Percentiles rank a stretch among this genome's conserved stretches.
phyloP scores from a whole-genome alignment of 2,797 vertebrate genomes.

The Protonibea diacanthus region DNA sequence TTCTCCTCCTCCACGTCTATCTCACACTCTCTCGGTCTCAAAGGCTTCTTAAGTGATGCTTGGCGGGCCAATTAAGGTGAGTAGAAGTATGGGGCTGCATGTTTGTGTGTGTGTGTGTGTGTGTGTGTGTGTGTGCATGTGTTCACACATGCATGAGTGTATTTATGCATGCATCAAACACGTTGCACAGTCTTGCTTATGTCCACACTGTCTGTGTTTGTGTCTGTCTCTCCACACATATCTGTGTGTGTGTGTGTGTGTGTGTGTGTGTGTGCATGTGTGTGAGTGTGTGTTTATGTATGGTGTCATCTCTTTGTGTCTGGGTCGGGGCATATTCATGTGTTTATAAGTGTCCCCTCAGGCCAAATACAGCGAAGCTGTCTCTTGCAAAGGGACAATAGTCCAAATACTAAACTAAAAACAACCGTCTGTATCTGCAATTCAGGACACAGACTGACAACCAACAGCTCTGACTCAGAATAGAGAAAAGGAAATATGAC shows the following conservation, averaged over 20 bases:
- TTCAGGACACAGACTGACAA: slow-evolving; percentile 26
- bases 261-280: slow-evolving; percentile 30
- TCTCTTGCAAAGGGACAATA: slow-evolving; percentile 71
- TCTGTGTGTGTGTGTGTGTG: slow-evolving; percentile 37
- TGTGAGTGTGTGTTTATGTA: slow-evolving; percentile 63
- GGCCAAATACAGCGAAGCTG: slow-evolving; percentile 78
- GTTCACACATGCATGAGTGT: slow-evolving; percentile 75
- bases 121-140: slow-evolving; percentile 38
- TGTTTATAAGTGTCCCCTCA: slow-evolving; percentile 84
- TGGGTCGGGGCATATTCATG: slow-evolving; percentile 82
- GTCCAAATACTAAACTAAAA: slow-evolving; percentile 53
- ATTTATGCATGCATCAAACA: slow-evolving; percentile 83
- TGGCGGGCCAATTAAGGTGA: slow-evolving; percentile 89
- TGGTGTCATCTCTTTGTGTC: slow-evolving; percentile 86
- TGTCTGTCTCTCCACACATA: slow-evolving; percentile 71
- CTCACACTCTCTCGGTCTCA: slow-evolving; percentile 80
- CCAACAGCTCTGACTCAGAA: slow-evolving; percentile 18
- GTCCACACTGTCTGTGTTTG: slow-evolving; percentile 81
- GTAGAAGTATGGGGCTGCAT: slow-evolving; percentile 67
- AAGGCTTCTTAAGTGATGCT: slow-evolving; percentile 89
- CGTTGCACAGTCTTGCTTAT: slow-evolving; percentile 72
- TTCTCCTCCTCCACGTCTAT: slow-evolving; percentile 75
- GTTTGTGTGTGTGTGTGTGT: slow-evolving; percentile 24
- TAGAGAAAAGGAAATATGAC: neutral
- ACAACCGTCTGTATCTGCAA: slow-evolving; percentile 42